Conservation (phyloP, 2,797 vertebrate species). For the Anabacerthia variegaticeps region DNA sequence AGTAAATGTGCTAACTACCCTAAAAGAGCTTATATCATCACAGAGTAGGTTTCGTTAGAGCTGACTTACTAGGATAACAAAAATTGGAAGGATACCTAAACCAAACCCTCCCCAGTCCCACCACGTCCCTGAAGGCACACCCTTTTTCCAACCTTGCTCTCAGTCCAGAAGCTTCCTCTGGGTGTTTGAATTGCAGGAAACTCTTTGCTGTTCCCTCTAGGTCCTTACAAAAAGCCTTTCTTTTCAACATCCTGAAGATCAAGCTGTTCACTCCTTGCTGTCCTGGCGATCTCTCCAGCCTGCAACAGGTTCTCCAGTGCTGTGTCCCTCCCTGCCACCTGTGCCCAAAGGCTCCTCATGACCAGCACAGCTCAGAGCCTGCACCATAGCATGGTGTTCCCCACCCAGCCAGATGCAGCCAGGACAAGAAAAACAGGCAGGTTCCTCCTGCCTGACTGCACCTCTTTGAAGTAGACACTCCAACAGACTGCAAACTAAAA, state of each 20-base stretch:
- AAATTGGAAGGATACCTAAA: background rate
- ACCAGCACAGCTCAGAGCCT: background rate
- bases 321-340: background rate
- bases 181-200: background rate
- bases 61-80: background rate
- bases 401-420: background rate
- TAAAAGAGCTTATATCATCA: background rate
- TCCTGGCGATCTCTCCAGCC: background rate
- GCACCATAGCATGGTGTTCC: rapidly evolving
- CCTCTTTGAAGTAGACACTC: background rate
- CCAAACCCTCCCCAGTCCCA: background rate
- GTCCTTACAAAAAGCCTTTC: background rate
- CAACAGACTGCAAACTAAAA: background rate
- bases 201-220: background rate
- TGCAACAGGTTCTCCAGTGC: background rate
- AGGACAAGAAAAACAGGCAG: background rate
- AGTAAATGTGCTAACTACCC: background rate
- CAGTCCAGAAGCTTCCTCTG: constrained; percentile 11
- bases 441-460: constrained; percentile 10
- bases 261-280: background rate
- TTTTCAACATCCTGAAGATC: background rate
- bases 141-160: constrained; percentile 1
- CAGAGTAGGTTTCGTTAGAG: background rate
- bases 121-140: background rate
- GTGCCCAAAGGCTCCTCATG: background rate